Evolutionary conservation across 2,113 vertebrate genomes (phyloP), one percentile per base, ranked within the genome.

Genomic region (Cyprinus carpio): DNA sequence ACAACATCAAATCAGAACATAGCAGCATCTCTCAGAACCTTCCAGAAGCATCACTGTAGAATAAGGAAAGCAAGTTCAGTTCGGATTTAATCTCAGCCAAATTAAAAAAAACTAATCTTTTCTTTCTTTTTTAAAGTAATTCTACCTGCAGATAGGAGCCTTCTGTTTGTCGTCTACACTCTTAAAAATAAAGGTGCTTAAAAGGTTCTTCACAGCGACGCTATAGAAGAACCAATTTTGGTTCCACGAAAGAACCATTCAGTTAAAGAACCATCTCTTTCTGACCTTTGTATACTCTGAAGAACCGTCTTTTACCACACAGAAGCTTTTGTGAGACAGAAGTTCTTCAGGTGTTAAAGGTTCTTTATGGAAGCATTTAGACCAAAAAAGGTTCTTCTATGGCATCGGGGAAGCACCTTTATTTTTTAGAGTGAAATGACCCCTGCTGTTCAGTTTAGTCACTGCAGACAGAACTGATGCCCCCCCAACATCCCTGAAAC

Each of bases 11-110:
- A 85, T 49, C 87, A 91, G 89, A 89, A 92, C n/a, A n/a, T 91
- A 95, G 94, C 95, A 94, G 92, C 85, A 37, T 60, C 87, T 91
- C 92, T 91, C 86, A 87, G 46, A 71, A 46, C 72, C 78, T 74
- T 84, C 69, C 40, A 46, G 58, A 46, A 64, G 29, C 60, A 27
- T 12, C 29, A 2, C 56, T 34, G 18, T n/a, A 54, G 49, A 31
- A 76, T 23, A 5, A 56, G 76, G 8, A 69, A 69, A 71, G 31
- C 67, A 78, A 34, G 18, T 18, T 43, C 13, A 1, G 20, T 79
- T 79, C 25, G 5, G 31, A 4, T 25, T 31, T 3, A 31, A 23
- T 34, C 34, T 18, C 34, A 56, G 16, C 31, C 71, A 27, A n/a
- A 40, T 87, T 34, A 82, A 56, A 72, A 43, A 82, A 82, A 78